These are phyloP conservation scores for Dexiosoma caninum DNA, from an alignment of 2,888 invertebrate species.

Conservation along the genomic window DNA sequence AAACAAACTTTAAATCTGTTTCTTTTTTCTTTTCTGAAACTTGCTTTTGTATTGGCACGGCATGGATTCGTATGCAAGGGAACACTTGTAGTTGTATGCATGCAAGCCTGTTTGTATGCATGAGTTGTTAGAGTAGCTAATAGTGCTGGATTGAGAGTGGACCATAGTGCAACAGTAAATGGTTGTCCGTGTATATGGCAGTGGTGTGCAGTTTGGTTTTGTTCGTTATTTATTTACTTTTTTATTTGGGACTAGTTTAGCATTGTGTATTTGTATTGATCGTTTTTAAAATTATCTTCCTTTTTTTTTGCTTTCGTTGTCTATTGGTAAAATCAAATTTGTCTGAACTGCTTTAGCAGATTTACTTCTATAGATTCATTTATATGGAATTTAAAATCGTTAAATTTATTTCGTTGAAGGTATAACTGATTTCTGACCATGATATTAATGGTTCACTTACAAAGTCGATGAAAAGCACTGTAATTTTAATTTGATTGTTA, in stretches of 20 bases:
- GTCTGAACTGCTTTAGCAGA: neutral
- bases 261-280: conserved; percentile 32
- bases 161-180: too few relatives aligned
- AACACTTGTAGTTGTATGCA: neutral
- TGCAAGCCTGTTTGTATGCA: neutral
- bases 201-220: neutral
- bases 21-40: neutral
- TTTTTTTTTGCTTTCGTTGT: neutral
- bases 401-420: neutral
- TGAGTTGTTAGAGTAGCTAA: neutral
- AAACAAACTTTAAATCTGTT: neutral
- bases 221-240: neutral
- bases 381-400: neutral
- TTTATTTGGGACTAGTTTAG: neutral
- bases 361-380: conserved; percentile 2
- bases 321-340: neutral
- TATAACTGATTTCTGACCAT: too few relatives aligned
- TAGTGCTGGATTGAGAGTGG: neutral
- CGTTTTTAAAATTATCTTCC: conserved; percentile 10
- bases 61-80: neutral
- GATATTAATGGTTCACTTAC: too few relatives aligned
- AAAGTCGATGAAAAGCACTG: too few relatives aligned
- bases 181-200: neutral
- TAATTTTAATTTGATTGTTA: too few relatives aligned
- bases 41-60: neutral